Evolutionary conservation across 2,888 invertebrate species (phyloP).

Genomic region (Hirtodrosophila histrioides): DNA sequence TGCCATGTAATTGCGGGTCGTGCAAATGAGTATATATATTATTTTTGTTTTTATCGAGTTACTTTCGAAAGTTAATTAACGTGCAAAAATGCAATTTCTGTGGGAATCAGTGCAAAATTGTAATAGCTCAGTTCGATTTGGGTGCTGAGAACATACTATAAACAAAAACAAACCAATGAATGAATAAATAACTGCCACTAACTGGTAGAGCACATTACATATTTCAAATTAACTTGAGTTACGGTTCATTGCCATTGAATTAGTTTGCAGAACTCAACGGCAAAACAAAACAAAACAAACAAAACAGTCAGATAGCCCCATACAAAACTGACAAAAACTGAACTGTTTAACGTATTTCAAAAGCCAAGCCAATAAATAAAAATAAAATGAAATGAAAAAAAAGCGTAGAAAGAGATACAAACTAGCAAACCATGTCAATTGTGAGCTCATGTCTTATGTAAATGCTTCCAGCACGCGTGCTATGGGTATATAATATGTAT

Average conservation of each 20-base stretch:
- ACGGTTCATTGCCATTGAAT: constrained; percentile 78
- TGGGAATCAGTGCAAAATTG: constrained; percentile 52
- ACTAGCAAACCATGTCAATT: constrained; percentile 59
- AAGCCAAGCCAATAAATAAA: constrained; percentile 18
- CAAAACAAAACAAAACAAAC: constrained; percentile 15
- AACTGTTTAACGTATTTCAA: constrained; percentile 42
- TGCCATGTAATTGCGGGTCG: constrained; percentile 33
- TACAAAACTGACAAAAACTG: constrained; percentile 39
- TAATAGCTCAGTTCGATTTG: constrained; percentile 14
- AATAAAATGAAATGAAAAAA: constrained; percentile 2
- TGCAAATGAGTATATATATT: constrained; percentile 9
- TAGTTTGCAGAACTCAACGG: constrained; percentile 60
- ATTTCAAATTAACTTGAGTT: constrained; percentile 45
- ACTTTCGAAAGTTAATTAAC: constrained; percentile 58
- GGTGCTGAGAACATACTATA: constrained; percentile 50
- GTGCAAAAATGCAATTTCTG: constrained; percentile 68
- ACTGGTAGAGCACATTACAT: constrained; percentile 47
- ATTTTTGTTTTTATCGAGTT: neutral
- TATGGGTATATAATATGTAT: constrained; percentile 47
- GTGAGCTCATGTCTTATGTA: constrained; percentile 67
- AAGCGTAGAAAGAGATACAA: constrained; percentile 31
- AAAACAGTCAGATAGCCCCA: constrained; percentile 29
- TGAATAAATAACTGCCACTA: constrained; percentile 16
- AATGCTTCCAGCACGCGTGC: constrained; percentile 61
- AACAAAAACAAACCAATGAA: constrained; percentile 29